Conservation (phyloP, 2,797 vertebrate genomes). For the Falco naumanni region DNA sequence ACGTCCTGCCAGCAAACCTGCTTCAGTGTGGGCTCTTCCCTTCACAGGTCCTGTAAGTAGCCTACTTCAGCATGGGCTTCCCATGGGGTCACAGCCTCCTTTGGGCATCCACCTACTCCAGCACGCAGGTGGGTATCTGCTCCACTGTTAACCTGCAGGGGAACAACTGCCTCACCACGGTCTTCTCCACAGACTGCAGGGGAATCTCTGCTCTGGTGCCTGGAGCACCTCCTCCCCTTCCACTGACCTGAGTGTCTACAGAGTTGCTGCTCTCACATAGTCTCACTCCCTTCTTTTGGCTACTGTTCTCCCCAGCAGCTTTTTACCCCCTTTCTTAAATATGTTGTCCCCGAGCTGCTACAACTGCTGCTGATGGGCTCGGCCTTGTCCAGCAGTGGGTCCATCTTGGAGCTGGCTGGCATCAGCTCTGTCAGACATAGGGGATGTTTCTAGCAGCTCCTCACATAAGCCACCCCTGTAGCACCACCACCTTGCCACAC, state of each 20-base stretch:
- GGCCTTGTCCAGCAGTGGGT: not conserved
- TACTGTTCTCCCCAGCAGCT: not conserved
- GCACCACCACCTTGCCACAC: not conserved
- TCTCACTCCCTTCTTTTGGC: not conserved
- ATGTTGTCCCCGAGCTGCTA: not conserved
- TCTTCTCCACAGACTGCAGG: accelerated
- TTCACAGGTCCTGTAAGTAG: not conserved
- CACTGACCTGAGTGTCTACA: not conserved
- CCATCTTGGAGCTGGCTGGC: accelerated
- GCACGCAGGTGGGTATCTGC: too few relatives aligned
- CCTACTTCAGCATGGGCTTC: not conserved
- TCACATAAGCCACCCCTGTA: not conserved
- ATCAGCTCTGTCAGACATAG: not conserved
- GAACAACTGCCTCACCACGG: not conserved
- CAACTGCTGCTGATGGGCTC: not conserved
- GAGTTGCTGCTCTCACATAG: not conserved
- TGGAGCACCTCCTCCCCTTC: not conserved
- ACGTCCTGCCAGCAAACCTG: not conserved
- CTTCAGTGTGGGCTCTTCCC: accelerated
- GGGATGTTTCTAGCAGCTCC: not conserved
- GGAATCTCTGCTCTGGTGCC: not conserved
- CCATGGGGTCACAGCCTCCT: not conserved
- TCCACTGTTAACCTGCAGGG: not conserved
- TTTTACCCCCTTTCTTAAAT: not conserved
- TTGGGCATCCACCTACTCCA: not conserved